Percentiles rank a stretch among this genome's conserved stretches.
Evolutionary conservation across 2,888 invertebrate species (phyloP).

Genomic region (Aphodius sticticus): DNA sequence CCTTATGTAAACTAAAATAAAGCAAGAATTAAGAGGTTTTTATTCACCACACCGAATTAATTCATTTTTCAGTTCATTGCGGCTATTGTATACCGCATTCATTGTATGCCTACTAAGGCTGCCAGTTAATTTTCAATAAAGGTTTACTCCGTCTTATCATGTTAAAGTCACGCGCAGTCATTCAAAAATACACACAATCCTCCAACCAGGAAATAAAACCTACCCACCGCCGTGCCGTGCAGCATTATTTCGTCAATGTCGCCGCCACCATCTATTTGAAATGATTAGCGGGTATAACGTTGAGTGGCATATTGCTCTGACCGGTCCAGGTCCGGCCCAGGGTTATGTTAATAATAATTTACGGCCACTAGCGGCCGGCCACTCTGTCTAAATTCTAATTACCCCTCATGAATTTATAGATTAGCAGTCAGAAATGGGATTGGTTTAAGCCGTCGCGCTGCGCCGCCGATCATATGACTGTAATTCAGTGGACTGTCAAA

Average conservation of each 20-base stretch:
- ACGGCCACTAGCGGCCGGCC: constrained; percentile 23
- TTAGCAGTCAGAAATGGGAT: constrained; percentile 36
- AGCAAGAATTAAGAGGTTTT: no score
- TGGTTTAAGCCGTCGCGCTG: constrained; percentile 27
- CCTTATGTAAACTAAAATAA: no score
- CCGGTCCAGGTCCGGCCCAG: constrained; percentile 29
- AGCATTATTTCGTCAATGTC: background rate
- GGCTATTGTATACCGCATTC: no score
- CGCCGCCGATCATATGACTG: constrained; percentile 40
- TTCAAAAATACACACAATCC: no score
- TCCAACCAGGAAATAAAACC: no score
- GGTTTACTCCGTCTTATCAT: no score
- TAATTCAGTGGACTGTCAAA: constrained; percentile 46
- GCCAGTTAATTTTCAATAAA: no score
- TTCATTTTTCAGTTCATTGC: no score
- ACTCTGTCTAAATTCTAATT: constrained; percentile 37
- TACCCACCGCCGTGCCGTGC: background rate
- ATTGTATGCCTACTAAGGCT: no score
- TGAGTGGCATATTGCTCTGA: constrained; percentile 34
- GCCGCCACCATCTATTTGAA: background rate
- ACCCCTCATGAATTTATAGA: constrained; percentile 42
- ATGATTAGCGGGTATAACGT: constrained; percentile 8
- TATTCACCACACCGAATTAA: no score
- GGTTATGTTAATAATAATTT: constrained; percentile 36
- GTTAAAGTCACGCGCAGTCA: no score